These are phyloP conservation scores for Lynx canadensis DNA, from an alignment of 2,113 vertebrate genomes.

Conservation along the genomic window DNA sequence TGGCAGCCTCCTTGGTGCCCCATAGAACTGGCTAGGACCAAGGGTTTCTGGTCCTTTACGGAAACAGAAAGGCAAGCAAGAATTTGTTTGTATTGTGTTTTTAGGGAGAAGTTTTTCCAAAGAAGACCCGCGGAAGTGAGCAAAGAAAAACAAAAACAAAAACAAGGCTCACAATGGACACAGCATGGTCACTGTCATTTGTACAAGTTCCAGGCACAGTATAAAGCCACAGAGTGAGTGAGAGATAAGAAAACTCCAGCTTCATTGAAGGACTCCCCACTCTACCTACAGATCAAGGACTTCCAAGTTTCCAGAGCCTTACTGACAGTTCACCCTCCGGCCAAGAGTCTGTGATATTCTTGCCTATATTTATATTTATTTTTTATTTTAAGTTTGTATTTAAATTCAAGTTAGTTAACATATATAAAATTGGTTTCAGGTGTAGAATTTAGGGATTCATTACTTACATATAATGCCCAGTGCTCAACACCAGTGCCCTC, in stretches of 20 bases:
- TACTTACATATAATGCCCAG: no score
- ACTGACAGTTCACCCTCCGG: accelerated
- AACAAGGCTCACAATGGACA: not conserved
- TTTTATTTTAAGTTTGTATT: no score
- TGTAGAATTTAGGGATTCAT: no score
- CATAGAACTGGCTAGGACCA: not conserved
- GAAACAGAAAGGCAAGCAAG: not conserved
- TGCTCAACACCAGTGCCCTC: no score
- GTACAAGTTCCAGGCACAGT: not conserved
- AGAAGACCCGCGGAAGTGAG: not conserved
- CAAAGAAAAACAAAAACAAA: not conserved
- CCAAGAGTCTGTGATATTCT: not conserved
- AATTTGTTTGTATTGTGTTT: not conserved
- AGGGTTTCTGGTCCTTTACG: not conserved
- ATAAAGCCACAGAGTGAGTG: not conserved
- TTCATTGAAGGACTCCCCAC: not conserved
- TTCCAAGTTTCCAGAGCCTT: no score
- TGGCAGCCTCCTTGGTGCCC: not conserved
- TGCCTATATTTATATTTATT: not conserved
- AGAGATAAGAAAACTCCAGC: no score
- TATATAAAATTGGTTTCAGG: no score
- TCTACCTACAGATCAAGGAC: no score
- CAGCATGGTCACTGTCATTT: not conserved
- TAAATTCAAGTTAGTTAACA: no score
- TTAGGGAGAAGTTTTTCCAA: not conserved